phyloP scores from a whole-genome alignment of 37 sponge, comb jelly and placozoan genomes.

The Theonella swinhoei region DNA sequence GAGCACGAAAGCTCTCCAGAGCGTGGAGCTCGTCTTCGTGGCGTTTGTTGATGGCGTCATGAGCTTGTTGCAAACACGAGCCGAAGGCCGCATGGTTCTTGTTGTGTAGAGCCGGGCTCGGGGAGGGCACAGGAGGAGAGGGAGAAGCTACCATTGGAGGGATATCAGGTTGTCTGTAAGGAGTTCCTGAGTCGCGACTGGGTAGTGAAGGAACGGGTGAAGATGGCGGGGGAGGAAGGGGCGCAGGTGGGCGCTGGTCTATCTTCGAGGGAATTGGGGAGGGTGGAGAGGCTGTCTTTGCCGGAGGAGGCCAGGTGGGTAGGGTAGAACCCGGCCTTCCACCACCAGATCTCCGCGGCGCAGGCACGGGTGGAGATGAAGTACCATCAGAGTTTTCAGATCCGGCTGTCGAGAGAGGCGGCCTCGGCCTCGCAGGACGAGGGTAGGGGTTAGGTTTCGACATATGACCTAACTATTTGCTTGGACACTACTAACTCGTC shows the following conservation, averaged over 20 bases:
- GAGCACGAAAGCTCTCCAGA: constrained; percentile 77
- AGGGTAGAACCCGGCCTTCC: too few species aligned
- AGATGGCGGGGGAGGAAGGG: not conserved
- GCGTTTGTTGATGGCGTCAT: constrained; percentile 57
- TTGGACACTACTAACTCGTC: too few species aligned
- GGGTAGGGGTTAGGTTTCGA: too few species aligned
- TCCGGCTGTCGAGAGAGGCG: too few species aligned
- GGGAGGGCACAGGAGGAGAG: not conserved
- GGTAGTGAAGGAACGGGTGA: not conserved
- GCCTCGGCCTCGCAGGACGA: too few species aligned
- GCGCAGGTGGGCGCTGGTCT: not conserved
- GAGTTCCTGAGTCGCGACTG: too few species aligned
- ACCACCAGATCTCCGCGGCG: too few species aligned
- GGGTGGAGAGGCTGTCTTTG: not conserved
- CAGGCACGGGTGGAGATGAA: too few species aligned
- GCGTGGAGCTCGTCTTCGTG: constrained; percentile 79
- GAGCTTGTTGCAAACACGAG: constrained; percentile 35
- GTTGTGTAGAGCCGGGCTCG: not conserved
- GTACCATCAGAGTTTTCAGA: too few species aligned
- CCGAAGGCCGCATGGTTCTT: constrained; percentile 55
- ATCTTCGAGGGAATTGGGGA: not conserved
- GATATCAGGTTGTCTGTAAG: not conserved
- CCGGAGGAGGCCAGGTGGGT: not conserved
- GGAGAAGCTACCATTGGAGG: not conserved
- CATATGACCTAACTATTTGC: too few species aligned